phyloP scores from a whole-genome alignment of 2,797 vertebrate genomes.

The Anguilla marmorata region DNA sequence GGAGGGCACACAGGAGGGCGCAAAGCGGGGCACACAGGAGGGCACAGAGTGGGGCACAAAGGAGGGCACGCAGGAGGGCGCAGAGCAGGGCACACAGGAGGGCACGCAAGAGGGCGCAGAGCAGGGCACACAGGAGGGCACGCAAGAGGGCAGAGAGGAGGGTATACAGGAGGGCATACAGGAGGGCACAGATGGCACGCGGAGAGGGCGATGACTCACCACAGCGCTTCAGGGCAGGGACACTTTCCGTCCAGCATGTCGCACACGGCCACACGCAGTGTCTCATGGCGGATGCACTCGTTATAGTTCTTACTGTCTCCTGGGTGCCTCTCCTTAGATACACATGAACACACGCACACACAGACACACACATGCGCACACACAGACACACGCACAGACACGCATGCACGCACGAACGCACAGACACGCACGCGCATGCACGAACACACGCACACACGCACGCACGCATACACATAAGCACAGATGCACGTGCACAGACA shows the following conservation, averaged over 20 bases:
- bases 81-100: no score
- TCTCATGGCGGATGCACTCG: conserved; percentile 96
- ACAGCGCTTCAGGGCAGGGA: conserved; percentile 88
- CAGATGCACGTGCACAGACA: not conserved
- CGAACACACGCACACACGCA: not conserved
- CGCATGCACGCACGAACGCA: not conserved
- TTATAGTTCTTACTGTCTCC: conserved; percentile 99
- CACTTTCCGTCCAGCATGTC: conserved; percentile 98
- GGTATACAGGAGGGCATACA: not conserved
- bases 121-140: no score
- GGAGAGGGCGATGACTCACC: conserved; percentile 67
- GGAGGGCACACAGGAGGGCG: no score
- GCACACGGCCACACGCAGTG: conserved; percentile 93
- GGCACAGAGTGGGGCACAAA: no score
- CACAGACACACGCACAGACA: not conserved
- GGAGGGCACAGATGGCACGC: not conserved
- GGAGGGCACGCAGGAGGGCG: no score
- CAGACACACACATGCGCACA: not conserved
- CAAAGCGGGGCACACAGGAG: no score
- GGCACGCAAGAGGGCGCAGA: no score
- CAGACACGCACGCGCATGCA: not conserved
- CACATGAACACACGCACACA: conserved; percentile 11
- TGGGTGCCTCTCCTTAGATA: conserved; percentile 87
- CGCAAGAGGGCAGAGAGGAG: no score
- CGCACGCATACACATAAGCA: not conserved